These are phyloP conservation scores for Microctonus brassicae DNA, from an alignment of 2,888 invertebrate species.

Conservation along the genomic window DNA sequence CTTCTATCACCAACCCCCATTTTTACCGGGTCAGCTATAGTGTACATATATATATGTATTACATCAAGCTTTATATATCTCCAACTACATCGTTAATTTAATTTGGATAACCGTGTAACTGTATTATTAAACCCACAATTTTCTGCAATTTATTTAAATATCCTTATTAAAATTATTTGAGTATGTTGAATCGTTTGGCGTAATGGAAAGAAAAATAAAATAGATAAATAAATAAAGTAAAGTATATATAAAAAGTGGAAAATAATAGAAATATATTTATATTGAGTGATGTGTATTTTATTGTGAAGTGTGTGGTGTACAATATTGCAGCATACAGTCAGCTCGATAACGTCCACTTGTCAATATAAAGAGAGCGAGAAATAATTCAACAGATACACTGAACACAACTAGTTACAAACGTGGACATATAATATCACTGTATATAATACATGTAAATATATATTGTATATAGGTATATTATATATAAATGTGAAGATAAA, in stretches of 20 bases:
- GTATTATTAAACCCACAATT: neutral
- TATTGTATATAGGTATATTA: too few relatives aligned
- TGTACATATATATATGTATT: neutral
- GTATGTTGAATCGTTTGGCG: neutral
- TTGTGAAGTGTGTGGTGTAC: neutral
- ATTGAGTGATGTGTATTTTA: neutral
- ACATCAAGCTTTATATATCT: neutral
- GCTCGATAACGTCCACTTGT: neutral
- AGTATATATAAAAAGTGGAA: neutral
- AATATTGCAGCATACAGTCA: neutral
- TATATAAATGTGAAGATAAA: too few relatives aligned
- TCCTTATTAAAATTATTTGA: neutral
- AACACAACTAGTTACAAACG: neutral
- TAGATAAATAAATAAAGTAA: neutral
- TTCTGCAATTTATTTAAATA: neutral
- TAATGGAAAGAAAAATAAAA: neutral
- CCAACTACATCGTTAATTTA: conserved; percentile 18
- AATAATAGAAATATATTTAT: neutral
- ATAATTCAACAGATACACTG: neutral
- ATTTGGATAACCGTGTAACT: conserved; percentile 22
- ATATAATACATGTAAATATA: too few relatives aligned
- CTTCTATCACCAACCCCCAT: too few relatives aligned
- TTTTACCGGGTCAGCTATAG: too few relatives aligned
- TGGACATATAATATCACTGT: neutral
- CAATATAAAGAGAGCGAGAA: neutral